These are phyloP conservation scores for Melanaphis sacchari DNA, from an alignment of 1,140 invertebrate species.

Conservation along the genomic window DNA sequence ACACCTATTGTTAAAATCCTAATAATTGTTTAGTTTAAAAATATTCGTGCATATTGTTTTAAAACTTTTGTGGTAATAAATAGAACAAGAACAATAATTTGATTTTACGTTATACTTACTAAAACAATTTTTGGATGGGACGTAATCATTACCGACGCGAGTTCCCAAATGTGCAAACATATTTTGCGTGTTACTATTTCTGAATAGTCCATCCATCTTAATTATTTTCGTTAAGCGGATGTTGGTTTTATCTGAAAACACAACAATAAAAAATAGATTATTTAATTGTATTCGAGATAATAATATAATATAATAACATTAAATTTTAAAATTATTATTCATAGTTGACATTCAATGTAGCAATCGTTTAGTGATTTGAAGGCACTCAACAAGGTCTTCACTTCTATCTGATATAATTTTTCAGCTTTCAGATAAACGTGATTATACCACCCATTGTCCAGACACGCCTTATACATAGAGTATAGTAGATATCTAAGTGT, in stretches of 20 bases:
- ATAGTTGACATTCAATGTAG: neutral
- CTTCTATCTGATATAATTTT: neutral
- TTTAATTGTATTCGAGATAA: neutral
- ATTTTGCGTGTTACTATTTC: constrained; percentile 10
- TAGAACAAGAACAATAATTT: neutral
- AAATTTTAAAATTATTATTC: neutral
- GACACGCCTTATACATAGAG: too few species aligned
- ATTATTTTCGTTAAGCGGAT: neutral
- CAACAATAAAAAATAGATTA: neutral
- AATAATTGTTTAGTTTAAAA: neutral
- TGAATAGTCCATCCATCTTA: constrained; percentile 14
- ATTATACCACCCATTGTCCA: too few species aligned
- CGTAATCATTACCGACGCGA: neutral
- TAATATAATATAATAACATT: neutral
- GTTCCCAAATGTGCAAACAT: constrained; percentile 38
- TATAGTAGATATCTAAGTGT: too few species aligned
- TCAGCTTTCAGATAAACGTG: neutral
- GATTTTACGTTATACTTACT: neutral
- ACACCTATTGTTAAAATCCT: neutral
- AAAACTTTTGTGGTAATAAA: neutral
- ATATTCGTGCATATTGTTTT: neutral
- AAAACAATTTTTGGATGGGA: constrained; percentile 20
- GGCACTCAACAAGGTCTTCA: neutral
- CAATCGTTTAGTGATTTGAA: neutral
- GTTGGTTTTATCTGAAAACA: neutral